Percentiles rank a stretch among this genome's conserved stretches.
Conservation (phyloP, 2,888 invertebrate genomes). For the Ophraella communa region DNA sequence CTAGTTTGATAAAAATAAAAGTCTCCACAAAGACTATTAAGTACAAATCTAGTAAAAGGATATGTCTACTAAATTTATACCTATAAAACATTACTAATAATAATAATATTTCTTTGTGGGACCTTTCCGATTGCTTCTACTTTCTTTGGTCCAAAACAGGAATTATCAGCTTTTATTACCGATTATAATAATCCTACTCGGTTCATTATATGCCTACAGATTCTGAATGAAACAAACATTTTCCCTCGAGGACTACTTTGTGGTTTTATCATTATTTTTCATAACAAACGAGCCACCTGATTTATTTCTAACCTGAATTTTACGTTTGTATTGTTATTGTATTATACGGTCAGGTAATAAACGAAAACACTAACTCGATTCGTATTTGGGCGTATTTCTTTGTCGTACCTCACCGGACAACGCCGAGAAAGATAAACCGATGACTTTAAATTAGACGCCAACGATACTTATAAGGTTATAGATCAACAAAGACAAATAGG, state of each 20-base stretch:
- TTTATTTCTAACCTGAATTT: neutral
- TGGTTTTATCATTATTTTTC: conserved; percentile 1
- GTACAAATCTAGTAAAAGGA: too few species aligned
- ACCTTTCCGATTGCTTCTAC: too few species aligned
- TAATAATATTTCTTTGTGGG: too few species aligned
- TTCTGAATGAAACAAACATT: neutral
- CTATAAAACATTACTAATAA: too few species aligned
- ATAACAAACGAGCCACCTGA: neutral
- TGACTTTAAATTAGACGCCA: neutral
- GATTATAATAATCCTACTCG: neutral
- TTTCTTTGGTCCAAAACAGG: neutral
- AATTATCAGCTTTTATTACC: neutral
- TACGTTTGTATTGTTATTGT: neutral
- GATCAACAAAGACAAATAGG: neutral
- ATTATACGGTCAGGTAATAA: neutral
- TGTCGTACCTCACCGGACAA: neutral
- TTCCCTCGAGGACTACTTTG: neutral
- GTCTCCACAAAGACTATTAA: too few species aligned
- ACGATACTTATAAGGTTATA: neutral
- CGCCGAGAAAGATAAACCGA: neutral
- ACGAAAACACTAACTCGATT: neutral
- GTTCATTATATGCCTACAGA: neutral
- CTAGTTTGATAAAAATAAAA: too few species aligned
- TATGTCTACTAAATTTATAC: too few species aligned
- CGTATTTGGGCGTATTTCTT: neutral